phyloP scores from a whole-genome alignment of 2,888 invertebrate genomes.

The Pantelozetes paolii region DNA sequence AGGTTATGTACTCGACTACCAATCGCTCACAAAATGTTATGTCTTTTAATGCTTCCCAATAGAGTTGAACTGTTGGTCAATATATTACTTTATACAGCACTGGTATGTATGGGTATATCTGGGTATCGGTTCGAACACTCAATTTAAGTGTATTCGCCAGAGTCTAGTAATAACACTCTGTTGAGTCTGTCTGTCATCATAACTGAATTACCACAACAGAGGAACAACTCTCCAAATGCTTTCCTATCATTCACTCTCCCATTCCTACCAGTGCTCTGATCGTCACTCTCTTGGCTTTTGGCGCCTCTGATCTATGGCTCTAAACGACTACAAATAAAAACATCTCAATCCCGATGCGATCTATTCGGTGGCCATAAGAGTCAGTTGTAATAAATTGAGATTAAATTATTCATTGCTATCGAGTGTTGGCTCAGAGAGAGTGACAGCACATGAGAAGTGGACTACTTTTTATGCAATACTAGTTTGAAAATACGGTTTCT shows the following conservation, averaged over 20 bases:
- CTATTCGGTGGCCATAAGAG: not conserved
- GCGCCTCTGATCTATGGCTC: constrained; percentile 14
- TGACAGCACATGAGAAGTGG: not conserved
- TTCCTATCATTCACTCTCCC: not conserved
- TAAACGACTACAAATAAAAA: constrained; percentile 12
- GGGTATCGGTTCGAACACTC: constrained; percentile 15
- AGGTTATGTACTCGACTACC: constrained; percentile 1
- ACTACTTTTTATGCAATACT: not conserved
- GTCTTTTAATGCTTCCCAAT: constrained; percentile 25
- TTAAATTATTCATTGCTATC: constrained; percentile 19
- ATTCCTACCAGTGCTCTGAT: not conserved
- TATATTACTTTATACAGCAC: not conserved
- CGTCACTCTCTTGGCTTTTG: not conserved
- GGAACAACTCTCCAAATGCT: constrained; percentile 7
- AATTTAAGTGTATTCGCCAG: constrained; percentile 26
- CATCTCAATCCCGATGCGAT: constrained; percentile 9
- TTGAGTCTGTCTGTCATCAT: constrained; percentile 32
- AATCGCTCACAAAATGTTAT: not conserved
- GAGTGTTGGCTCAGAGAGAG: not conserved
- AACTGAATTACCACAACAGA: constrained; percentile 19
- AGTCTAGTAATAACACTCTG: constrained; percentile 31
- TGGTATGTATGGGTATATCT: not conserved
- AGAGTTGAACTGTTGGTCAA: constrained; percentile 8
- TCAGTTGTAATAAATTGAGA: constrained; percentile 19
- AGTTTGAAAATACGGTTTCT: not conserved